phyloP scores from a whole-genome alignment of 1,140 invertebrate species.

The Wasmannia auropunctata region DNA sequence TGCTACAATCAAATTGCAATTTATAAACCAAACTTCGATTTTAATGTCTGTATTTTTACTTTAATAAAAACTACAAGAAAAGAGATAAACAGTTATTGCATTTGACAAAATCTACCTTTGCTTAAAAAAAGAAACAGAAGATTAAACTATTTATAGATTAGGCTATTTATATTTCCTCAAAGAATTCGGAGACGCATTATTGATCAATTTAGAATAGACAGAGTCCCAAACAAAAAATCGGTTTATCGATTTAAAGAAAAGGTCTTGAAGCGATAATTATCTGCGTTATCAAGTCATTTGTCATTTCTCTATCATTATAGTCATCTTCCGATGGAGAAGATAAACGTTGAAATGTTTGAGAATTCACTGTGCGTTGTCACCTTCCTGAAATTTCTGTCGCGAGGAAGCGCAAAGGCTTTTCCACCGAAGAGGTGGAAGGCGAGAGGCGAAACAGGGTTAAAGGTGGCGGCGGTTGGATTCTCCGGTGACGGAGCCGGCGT shows the following conservation, averaged over 20 bases:
- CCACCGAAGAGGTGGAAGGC: background rate
- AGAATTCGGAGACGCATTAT: background rate
- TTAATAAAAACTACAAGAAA: background rate
- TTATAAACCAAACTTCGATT: background rate
- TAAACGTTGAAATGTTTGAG: background rate
- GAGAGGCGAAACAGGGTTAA: conserved; percentile 17
- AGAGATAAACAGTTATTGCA: background rate
- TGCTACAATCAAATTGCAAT: background rate
- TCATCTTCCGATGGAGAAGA: background rate
- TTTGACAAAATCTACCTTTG: background rate
- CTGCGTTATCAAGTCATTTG: background rate
- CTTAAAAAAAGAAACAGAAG: background rate
- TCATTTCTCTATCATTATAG: background rate
- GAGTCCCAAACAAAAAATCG: background rate
- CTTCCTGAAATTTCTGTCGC: background rate
- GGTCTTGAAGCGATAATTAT: background rate
- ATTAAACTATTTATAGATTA: too few relatives aligned
- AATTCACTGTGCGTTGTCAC: background rate
- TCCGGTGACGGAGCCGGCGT: conserved; percentile 22
- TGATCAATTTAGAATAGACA: background rate
- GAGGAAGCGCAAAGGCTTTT: background rate
- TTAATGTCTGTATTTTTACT: background rate
- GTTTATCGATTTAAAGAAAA: background rate
- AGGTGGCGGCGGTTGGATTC: conserved; percentile 14
- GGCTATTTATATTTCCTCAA: background rate